Evolutionary conservation across 1,140 invertebrate species (phyloP).

Genomic region (Paraescarpia echinospica): DNA sequence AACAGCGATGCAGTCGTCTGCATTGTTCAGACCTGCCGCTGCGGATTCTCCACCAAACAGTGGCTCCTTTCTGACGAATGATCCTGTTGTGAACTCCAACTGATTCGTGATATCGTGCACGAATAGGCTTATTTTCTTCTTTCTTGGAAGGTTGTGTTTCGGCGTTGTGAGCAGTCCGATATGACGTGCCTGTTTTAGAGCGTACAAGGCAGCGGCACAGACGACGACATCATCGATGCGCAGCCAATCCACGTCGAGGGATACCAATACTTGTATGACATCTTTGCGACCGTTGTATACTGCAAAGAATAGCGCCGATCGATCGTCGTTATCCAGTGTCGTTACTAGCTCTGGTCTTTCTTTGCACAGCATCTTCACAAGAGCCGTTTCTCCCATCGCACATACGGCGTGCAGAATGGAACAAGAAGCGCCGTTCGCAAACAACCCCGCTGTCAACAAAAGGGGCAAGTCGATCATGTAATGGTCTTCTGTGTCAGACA

Average conservation of each 20-base stretch:
- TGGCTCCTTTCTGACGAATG: not conserved
- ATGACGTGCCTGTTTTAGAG: not conserved
- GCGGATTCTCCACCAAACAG: not conserved
- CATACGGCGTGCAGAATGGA: not conserved
- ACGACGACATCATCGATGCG: not conserved
- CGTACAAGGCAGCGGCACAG: not conserved
- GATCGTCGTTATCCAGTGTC: not conserved
- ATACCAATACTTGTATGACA: not conserved
- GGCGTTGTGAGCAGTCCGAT: not conserved
- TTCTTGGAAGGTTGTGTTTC: not conserved
- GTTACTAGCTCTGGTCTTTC: not conserved
- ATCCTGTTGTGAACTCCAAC: not conserved
- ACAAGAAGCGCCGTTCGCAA: not conserved
- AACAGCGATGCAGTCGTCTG: not conserved
- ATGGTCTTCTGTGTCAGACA: not conserved
- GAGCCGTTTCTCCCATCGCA: not conserved
- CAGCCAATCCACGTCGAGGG: not conserved
- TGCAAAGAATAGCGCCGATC: not conserved
- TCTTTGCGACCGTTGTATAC: not conserved
- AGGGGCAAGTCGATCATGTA: not conserved
- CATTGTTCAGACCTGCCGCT: not conserved
- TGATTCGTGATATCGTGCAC: not conserved
- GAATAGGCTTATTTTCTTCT: not conserved
- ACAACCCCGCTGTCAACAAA: not conserved
- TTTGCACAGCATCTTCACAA: constrained; percentile 5